Base-by-base conservation (phyloP, 1,140 invertebrate genomes). In the Drosophila prosaltans region DNA sequence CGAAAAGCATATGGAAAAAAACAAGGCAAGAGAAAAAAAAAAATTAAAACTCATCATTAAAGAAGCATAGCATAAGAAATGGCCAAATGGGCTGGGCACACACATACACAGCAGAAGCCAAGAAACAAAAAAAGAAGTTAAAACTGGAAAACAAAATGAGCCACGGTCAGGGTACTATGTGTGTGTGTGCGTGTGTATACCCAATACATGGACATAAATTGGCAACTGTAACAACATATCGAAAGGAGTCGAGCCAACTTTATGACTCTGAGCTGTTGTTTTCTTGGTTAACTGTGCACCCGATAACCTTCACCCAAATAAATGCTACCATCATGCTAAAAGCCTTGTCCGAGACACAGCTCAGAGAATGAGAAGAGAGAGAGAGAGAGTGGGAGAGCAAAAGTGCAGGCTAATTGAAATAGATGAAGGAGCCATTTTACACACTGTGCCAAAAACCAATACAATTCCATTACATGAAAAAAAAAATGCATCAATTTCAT, bases 31-130 rank as follows among this genome's bases (percentile, higher is more conserved):
- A 55, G 58, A 77, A 54, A 36, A 71, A 41, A 55, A 74, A 68
- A 86, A 79, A 82, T 79, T 79, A 79, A 85, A 72, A 85, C 63
- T 72, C 82, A 85, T 86, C 83, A 86, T 86, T 84, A 84, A 84
- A 72, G 72, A 67, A 69, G 81, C 45, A 45, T 41, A 64, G 58
- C 61, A 60, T 26, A 75, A 72, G 70, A 81, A 81, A 76, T 80
- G 69, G 61, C 64, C 64, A 81, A 81, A 72, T 80, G 69, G 61
- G 67, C 64, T 69, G 66, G 55, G 51, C 69, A 61, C 26, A 30
- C 45, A 48, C 16, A 48, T 3, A 26, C 8, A 51, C 32, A 36
- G 11, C n/a, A 43, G 41, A 43, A 43, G n/a, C n/a, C 41, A n/a
- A 43, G 41, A 30, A 4, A 30, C 28, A 30, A 36, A 36, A 36